Conservation (phyloP, 2,113 vertebrate genomes). For the Sterrhoptilus dennistouni region DNA sequence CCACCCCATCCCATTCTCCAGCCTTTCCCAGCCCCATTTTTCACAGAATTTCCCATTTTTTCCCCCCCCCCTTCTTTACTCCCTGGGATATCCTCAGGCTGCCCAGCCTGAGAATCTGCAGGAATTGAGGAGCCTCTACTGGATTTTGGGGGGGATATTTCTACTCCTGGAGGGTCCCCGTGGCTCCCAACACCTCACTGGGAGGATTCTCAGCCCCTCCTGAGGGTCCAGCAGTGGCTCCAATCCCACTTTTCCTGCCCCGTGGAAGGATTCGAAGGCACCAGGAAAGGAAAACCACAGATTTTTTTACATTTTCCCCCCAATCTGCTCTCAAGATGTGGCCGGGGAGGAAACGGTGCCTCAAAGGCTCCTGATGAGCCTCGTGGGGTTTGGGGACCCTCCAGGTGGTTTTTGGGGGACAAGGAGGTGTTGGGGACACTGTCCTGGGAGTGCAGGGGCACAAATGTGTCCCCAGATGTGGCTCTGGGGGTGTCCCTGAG, state of each 20-base stretch:
- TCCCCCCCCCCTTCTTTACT: not conserved
- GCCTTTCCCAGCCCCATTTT: not conserved
- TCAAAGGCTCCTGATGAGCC: not conserved
- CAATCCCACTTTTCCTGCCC: not conserved
- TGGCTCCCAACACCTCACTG: not conserved
- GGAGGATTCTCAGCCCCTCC: not conserved
- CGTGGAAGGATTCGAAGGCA: not conserved
- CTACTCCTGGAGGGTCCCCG: not conserved
- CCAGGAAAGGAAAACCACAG: not conserved
- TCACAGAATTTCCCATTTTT: not conserved
- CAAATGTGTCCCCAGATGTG: not conserved
- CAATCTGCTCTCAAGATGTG: constrained; percentile 57
- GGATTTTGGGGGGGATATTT: not conserved
- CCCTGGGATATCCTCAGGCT: not conserved
- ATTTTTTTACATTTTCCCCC: not conserved
- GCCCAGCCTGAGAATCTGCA: not conserved
- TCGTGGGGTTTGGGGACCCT: not conserved
- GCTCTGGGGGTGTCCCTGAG: not conserved
- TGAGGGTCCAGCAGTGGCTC: rapidly evolving
- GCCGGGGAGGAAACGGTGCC: not conserved
- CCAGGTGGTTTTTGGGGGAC: not conserved
- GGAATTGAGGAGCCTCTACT: not conserved
- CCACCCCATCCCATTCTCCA: not conserved
- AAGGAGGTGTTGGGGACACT: not conserved
- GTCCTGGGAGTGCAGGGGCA: not conserved